Evolutionary conservation across 2,888 invertebrate genomes (phyloP).

Genomic region (Aspidapion aeneum): DNA sequence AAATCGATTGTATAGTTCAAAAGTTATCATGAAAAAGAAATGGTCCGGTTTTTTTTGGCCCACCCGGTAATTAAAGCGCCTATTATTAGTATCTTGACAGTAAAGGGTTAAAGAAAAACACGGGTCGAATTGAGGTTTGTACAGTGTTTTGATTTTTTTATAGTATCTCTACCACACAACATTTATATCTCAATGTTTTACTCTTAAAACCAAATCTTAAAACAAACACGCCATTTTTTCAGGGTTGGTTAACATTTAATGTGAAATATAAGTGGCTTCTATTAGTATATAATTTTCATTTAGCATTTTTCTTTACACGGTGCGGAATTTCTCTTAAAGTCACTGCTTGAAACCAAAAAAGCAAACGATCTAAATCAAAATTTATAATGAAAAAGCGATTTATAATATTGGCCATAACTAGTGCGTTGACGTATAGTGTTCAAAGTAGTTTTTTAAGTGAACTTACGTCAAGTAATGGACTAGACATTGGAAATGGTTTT

Average conservation of each 20-base stretch:
- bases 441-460: conserved; percentile 35
- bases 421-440: conserved; percentile 3
- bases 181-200: too few species aligned
- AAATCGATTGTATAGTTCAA: too few species aligned
- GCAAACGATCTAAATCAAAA: too few species aligned
- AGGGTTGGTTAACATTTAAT: conserved; percentile 42
- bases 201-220: conserved; percentile 13
- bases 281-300: not conserved
- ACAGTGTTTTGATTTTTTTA: too few species aligned
- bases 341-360: too few species aligned
- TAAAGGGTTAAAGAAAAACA: too few species aligned
- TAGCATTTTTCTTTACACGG: not conserved
- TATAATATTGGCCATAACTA: conserved; percentile 30
- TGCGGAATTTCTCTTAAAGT: not conserved
- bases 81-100: too few species aligned
- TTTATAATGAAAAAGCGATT: conserved; percentile 11
- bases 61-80: too few species aligned
- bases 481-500: conserved; percentile 37
- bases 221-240: conserved; percentile 36
- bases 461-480: conserved; percentile 33
- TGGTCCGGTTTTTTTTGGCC: too few species aligned
- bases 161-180: too few species aligned
- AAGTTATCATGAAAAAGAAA: too few species aligned
- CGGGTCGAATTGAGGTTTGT: too few species aligned
- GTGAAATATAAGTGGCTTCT: not conserved